These are phyloP conservation scores for Varanus komodoensis DNA, from an alignment of 2,113 vertebrate species.

Conservation along the genomic window DNA sequence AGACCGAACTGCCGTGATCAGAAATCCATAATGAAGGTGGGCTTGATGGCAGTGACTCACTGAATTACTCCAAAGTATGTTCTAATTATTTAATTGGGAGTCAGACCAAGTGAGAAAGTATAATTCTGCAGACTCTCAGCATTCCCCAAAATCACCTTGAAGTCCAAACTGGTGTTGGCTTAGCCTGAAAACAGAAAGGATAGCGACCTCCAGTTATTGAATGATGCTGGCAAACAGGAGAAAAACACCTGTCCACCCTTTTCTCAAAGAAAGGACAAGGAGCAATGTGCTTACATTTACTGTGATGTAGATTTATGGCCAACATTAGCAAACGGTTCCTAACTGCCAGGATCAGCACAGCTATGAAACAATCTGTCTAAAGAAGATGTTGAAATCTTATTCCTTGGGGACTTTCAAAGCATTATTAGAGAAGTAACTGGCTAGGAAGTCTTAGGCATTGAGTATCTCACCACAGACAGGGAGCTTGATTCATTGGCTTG, in stretches of 20 bases:
- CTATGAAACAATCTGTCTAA: background rate
- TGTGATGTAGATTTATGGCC: background rate
- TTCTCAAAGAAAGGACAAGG: background rate
- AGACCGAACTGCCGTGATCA: fast-evolving
- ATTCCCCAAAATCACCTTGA: background rate
- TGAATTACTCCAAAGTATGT: background rate
- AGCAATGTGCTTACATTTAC: background rate
- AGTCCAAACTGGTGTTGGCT: background rate
- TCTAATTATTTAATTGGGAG: background rate
- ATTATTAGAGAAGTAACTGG: background rate
- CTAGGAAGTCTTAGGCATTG: background rate
- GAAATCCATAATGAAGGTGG: background rate
- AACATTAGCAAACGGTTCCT: background rate
- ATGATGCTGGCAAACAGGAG: too few relatives aligned
- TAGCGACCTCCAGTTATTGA: background rate
- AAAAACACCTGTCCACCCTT: background rate
- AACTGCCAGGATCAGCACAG: background rate
- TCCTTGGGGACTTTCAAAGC: background rate
- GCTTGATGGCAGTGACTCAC: too few relatives aligned
- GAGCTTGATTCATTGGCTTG: background rate
- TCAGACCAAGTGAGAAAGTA: background rate
- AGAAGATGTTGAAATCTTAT: background rate
- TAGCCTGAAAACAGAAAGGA: background rate
- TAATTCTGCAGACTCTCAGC: background rate
- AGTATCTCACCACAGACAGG: background rate